Evolutionary conservation across 2,888 invertebrate genomes (phyloP), one percentile per base, ranked within the genome.

Genomic region (Tigriopus californicus): DNA sequence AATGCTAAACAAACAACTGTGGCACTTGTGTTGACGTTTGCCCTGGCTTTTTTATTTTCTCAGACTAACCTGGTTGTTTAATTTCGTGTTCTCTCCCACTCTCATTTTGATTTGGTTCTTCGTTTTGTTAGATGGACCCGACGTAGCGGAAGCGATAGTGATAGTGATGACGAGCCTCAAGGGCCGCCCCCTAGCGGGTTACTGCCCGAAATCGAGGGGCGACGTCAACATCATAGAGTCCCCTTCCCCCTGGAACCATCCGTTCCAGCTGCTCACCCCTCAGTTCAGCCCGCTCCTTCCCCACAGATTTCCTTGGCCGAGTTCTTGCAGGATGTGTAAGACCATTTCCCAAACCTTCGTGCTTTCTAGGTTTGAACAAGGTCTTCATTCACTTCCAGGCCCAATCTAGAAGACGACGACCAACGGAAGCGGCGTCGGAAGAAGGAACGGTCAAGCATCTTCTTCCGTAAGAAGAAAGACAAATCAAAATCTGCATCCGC

Each of bases 391-490:
- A 5, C 8, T 15, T 46, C 20, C 33, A 52, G 52, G 15, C 52
- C 52, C 22, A 40, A n/a, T 18, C 40, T 41, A 54, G 54, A 54
- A 41, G 54, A 54, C 40, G 60, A 60, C 20, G 60, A 60, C 22
- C 48, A 44, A 24, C 12, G 56, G 2, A 60, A 60, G 48, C 55
- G 90, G 69, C 75, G 88, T 66, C 78, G 87, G 65, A 90, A 90
- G 74, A 54, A 54, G 18, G 54, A 54, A 15, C 76, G 89, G 56
- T 88, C 88, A 59, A 89, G 89, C 65, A 73, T 90, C 61, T 90
- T 90, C 77, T 90, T 89, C 70, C 80, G 89, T 64, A 90, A 89
- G 74, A 89, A 88, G 73, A 87, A 88, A 79, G 89, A 54, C 40
- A 78, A 69, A 64, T 61, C 64, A 59, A 33, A n/a, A 53, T 64